A percentile compares a stretch with the other conserved stretches of the same genome.
Evolutionary conservation across 2,797 vertebrate species (phyloP).

Genomic region (Eupleurogrammus muticus): DNA sequence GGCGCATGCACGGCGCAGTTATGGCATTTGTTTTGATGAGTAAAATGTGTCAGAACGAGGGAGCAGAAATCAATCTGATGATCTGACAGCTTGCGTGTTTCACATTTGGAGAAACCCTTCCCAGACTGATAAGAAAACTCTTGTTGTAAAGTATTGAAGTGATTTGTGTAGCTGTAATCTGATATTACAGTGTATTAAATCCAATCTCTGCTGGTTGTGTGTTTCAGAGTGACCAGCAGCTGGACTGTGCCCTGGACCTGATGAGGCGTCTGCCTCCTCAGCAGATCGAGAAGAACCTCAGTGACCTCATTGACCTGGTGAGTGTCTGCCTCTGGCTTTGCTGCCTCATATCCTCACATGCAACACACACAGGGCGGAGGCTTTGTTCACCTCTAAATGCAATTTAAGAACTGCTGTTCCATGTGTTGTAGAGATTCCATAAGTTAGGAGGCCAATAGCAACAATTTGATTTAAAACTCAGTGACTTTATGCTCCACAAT

Average conservation of each 20-base stretch:
- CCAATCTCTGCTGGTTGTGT: slow-evolving; percentile 22
- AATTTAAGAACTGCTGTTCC: too few species aligned
- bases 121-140: neutral
- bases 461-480: neutral
- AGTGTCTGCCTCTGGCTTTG: slow-evolving; percentile 59
- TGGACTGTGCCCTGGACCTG: slow-evolving; percentile 99
- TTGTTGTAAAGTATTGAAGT: neutral
- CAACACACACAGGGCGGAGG: neutral
- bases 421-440: neutral
- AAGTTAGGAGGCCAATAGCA: neutral
- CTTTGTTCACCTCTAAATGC: neutral
- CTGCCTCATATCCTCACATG: neutral
- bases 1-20: too few species aligned
- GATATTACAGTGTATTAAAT: slow-evolving; percentile 1
- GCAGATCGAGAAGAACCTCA: slow-evolving; percentile 99
- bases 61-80: neutral
- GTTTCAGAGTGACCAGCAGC: slow-evolving; percentile 95
- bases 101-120: neutral
- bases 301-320: slow-evolving; percentile 99
- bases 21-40: too few species aligned
- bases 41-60: too few species aligned
- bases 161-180: neutral
- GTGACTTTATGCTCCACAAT: neutral
- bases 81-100: neutral
- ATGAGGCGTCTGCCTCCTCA: slow-evolving; percentile 99